Conservation (phyloP, 2,888 invertebrate genomes). For the Polydrusus cervinus region DNA sequence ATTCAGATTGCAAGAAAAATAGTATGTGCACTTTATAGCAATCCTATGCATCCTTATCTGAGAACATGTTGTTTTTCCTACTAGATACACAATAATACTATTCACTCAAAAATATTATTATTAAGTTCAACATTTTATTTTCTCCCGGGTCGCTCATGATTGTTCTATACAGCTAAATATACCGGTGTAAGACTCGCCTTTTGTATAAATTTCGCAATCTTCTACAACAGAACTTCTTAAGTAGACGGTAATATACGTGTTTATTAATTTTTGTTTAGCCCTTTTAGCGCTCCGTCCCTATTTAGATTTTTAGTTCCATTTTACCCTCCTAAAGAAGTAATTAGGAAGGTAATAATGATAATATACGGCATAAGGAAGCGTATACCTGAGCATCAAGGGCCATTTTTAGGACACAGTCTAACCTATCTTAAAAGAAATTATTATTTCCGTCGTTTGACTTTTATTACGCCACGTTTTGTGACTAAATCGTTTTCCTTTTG, state of each 20-base stretch:
- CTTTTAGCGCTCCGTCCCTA: not conserved
- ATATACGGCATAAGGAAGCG: slow-evolving; percentile 39
- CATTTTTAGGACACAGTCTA: slow-evolving; percentile 18
- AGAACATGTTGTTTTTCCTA: too few relatives aligned
- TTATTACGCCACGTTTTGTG: slow-evolving; percentile 33
- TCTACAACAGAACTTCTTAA: too few relatives aligned
- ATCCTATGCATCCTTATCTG: too few relatives aligned
- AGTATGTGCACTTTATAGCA: too few relatives aligned
- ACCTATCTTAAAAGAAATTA: slow-evolving; percentile 45
- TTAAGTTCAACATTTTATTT: too few relatives aligned
- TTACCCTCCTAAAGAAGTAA: slow-evolving; percentile 50
- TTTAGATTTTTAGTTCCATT: not conserved
- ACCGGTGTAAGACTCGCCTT: too few relatives aligned
- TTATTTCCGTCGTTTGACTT: slow-evolving; percentile 46
- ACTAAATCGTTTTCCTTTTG: slow-evolving; percentile 7
- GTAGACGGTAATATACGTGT: not conserved
- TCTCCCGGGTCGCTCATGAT: too few relatives aligned
- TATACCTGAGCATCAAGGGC: slow-evolving; percentile 4
- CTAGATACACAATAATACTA: too few relatives aligned
- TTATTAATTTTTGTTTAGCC: not conserved
- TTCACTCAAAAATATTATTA: too few relatives aligned
- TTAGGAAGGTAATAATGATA: slow-evolving; percentile 58
- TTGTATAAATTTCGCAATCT: too few relatives aligned
- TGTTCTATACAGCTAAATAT: too few relatives aligned
- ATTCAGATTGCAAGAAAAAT: too few relatives aligned